phyloP scores from a whole-genome alignment of 2,888 invertebrate genomes.

The Sarcophaga variegata region DNA sequence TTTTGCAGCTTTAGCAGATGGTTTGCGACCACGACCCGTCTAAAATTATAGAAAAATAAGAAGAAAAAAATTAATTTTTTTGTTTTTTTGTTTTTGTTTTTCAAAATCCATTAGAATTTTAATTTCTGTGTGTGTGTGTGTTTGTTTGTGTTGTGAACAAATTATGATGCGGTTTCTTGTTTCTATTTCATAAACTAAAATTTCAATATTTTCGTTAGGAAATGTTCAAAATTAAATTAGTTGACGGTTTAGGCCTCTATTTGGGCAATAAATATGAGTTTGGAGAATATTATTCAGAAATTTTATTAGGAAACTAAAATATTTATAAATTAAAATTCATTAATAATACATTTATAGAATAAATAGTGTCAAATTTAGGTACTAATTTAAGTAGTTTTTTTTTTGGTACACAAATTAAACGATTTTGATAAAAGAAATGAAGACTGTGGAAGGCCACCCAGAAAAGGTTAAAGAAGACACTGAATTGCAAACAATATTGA shows the following conservation, averaged over 20 bases:
- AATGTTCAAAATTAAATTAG: background rate
- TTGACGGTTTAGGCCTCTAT: background rate
- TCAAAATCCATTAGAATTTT: constrained; percentile 18
- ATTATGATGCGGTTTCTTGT: constrained; percentile 47
- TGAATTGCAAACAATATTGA: too few relatives aligned
- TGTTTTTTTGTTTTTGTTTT: background rate
- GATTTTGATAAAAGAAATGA: too few relatives aligned
- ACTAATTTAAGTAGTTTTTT: too few relatives aligned
- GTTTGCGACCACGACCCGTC: constrained; percentile 79
- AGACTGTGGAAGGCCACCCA: too few relatives aligned
- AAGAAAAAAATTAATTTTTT: constrained; percentile 43
- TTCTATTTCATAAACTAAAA: constrained; percentile 51
- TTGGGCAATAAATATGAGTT: background rate
- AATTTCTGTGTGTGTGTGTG: background rate
- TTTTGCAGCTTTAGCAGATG: constrained; percentile 80
- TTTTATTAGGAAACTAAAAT: too few relatives aligned
- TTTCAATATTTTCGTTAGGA: constrained; percentile 49
- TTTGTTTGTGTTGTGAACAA: constrained; percentile 2
- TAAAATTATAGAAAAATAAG: constrained; percentile 68
- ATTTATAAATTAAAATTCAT: too few relatives aligned
- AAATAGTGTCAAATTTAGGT: too few relatives aligned
- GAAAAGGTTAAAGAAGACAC: too few relatives aligned
- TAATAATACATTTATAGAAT: too few relatives aligned
- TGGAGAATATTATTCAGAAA: too few relatives aligned
- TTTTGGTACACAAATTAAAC: too few relatives aligned